Evolutionary conservation across 2,797 vertebrate genomes (phyloP), one percentile per base, ranked within the genome.

Genomic region (Hipposideros larvatus): DNA sequence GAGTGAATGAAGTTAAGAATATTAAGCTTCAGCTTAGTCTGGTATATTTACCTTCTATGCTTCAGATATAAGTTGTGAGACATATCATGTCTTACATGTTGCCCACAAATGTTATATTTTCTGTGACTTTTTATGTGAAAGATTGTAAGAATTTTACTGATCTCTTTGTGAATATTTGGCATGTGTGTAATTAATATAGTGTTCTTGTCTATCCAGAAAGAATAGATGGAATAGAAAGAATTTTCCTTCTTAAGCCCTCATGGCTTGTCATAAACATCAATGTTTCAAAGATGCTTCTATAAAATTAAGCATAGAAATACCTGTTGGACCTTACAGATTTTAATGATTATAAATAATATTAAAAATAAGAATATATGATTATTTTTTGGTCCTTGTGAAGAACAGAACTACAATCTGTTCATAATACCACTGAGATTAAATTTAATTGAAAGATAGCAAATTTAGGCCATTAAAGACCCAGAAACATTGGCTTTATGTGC

Each of bases 1-100:
- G 24, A 96, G 15, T 77, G 37, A 96, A 59, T 74, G n/a, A 96
- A 94, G 51, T 83, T 84, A 94, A 95, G 51, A 90, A 70, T 77
- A 78, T 88, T 88, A 86, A 89, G 16, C 37, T 87, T 95, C 48
- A 91, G 19, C 13, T 78, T 90, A 92, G 79, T 94, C 34, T 91
- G 55, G 8, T 22, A 48, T 85, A 85, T 88, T 85, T 94, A 66
- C 26, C 90, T 71, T 63, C 48, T 83, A 57, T 19, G 18, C 61
- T 85, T 48, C 16, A 91, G 94, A 87, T 77, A 74, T 74, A 1
- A 87, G 94, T 91, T 93, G 87, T 0, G 53, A 37, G 24, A 24
- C 14, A 79, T 83, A 87, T 31, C 10, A 8, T 92, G 11, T 61
- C 63, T 92, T 96, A 53, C 94, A 53, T 73, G 4, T 87, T 92